These are phyloP conservation scores for Cynopterus brachyotis DNA, from an alignment of 2,113 vertebrate genomes.

Conservation along the genomic window DNA sequence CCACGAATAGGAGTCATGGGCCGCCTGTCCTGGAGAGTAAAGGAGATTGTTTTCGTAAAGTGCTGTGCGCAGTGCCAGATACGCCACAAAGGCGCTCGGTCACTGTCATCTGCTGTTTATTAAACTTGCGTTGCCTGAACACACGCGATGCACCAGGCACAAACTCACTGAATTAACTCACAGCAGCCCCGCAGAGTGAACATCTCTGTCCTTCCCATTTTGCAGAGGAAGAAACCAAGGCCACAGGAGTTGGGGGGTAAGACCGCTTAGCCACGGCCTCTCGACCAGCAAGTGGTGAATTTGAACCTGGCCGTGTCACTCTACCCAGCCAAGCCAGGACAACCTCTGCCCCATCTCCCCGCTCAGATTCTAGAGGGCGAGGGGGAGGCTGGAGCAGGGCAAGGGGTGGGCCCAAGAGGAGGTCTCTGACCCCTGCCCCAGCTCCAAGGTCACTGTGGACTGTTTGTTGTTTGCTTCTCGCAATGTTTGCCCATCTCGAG, in stretches of 20 bases:
- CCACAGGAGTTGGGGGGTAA: accelerated
- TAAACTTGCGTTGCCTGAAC: neutral
- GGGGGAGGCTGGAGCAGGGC: neutral
- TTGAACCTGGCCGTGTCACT: neutral
- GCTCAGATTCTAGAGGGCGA: neutral
- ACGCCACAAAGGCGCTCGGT: accelerated
- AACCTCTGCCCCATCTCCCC: neutral
- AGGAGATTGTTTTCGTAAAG: accelerated
- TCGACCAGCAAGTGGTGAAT: neutral
- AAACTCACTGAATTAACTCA: neutral
- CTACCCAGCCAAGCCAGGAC: neutral
- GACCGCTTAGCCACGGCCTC: neutral
- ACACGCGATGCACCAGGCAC: neutral
- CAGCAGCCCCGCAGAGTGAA: neutral
- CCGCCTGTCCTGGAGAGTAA: accelerated
- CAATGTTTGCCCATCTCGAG: constrained; percentile 60
- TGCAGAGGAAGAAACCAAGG: neutral
- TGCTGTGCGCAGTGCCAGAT: neutral
- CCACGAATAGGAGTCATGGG: accelerated
- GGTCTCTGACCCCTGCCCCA: constrained; percentile 25
- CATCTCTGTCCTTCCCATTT: neutral
- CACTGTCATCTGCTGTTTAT: neutral
- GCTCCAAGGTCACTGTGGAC: neutral
- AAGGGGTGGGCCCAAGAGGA: neutral
- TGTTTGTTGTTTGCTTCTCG: constrained; percentile 45